Percentiles rank a stretch among this genome's conserved stretches.
These are phyloP conservation scores for Chirona hameri DNA, from an alignment of 2,888 invertebrate species.

Conservation along the genomic window DNA sequence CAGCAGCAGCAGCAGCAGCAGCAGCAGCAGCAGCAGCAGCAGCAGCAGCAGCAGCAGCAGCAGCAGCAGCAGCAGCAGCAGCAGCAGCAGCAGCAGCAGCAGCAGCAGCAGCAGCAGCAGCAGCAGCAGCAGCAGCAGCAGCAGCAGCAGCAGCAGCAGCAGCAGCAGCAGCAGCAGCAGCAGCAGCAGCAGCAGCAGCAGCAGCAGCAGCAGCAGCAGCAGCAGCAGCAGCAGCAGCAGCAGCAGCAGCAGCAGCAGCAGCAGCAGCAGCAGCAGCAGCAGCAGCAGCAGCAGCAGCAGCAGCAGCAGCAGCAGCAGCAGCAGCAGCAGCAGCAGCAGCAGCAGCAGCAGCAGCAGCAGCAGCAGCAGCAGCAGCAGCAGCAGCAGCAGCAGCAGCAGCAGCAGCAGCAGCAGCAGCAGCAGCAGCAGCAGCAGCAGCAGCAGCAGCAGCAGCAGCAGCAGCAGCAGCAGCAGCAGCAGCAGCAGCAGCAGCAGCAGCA, in stretches of 20 bases:
- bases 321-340: conserved; percentile 32
- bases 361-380: conserved; percentile 32
- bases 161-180: conserved; percentile 32
- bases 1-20: conserved; percentile 32
- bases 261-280: conserved; percentile 32
- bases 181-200: conserved; percentile 32
- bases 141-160: conserved; percentile 32
- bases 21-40: conserved; percentile 32
- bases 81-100: conserved; percentile 32
- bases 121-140: conserved; percentile 32
- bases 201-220: conserved; percentile 32
- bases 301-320: conserved; percentile 32
- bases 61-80: conserved; percentile 32
- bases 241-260: conserved; percentile 32
- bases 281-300: conserved; percentile 32
- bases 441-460: conserved; percentile 32
- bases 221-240: conserved; percentile 32
- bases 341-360: conserved; percentile 32
- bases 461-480: conserved; percentile 32
- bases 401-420: conserved; percentile 32
- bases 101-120: conserved; percentile 32
- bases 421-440: conserved; percentile 32
- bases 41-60: conserved; percentile 32
- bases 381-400: conserved; percentile 32
- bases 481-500: conserved; percentile 32